A percentile compares a stretch with the other conserved stretches of the same genome.
Evolutionary conservation across 2,797 vertebrate species (phyloP).

Genomic region (Poecile montanus): DNA sequence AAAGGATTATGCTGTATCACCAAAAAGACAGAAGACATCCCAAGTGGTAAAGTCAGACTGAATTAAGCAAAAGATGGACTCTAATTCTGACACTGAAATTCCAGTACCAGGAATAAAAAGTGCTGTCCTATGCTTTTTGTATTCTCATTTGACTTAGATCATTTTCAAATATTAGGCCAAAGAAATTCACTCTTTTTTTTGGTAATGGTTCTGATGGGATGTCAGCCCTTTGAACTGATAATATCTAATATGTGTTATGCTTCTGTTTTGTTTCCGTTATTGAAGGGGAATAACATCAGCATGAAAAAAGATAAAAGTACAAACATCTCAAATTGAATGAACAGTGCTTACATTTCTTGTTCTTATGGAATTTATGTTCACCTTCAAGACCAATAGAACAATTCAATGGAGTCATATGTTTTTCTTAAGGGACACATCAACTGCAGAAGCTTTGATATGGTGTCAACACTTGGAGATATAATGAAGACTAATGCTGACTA

Average conservation of each 20-base stretch:
- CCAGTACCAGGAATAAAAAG: neutral
- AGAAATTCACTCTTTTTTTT: neutral
- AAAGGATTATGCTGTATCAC: neutral
- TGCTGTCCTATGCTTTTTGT: rapidly evolving
- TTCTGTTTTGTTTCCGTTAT: conserved; percentile 18
- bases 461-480: conserved; percentile 75
- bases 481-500: conserved; percentile 79
- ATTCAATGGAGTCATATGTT: conserved; percentile 73
- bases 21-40: neutral
- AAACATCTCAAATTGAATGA: conserved; percentile 21
- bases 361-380: conserved; percentile 71
- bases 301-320: neutral
- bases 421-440: conserved; percentile 68
- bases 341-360: neutral
- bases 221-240: neutral
- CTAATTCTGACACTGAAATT: neutral
- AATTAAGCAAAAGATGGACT: neutral
- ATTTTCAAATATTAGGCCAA: neutral
- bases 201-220: neutral
- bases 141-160: neutral
- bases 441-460: conserved; percentile 74
- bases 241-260: neutral
- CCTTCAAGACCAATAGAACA: conserved; percentile 72
- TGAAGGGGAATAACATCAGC: neutral
- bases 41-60: neutral